Conservation (phyloP, 2,888 invertebrate genomes). For the Agonopterix heracliana region DNA sequence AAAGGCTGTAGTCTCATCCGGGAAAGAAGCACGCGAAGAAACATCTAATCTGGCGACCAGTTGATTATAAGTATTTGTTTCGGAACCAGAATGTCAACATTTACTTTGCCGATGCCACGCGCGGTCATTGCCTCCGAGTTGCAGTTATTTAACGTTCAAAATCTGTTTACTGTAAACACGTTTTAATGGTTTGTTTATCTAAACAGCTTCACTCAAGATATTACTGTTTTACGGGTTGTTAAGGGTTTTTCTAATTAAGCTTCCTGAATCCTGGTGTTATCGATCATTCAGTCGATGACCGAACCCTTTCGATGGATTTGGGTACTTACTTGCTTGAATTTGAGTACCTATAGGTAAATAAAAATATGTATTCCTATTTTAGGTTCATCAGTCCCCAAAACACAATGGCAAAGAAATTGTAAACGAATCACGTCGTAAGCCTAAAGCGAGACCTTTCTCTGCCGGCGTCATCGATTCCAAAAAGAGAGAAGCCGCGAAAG, state of each 20-base stretch:
- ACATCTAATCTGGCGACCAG: background rate
- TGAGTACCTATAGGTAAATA: background rate
- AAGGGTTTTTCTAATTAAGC: background rate
- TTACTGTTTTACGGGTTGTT: background rate
- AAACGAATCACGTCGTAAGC: constrained; percentile 51
- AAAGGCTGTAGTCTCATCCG: too few species aligned
- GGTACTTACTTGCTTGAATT: background rate
- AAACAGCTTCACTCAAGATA: constrained; percentile 6
- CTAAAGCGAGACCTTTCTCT: constrained; percentile 62
- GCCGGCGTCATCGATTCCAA: constrained; percentile 65
- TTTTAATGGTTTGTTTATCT: constrained; percentile 48
- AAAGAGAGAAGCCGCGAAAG: constrained; percentile 65
- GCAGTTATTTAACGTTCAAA: constrained; percentile 68
- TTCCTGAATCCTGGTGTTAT: background rate
- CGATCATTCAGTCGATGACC: background rate
- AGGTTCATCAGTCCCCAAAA: constrained; percentile 47
- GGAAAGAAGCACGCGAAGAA: too few species aligned
- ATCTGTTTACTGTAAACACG: constrained; percentile 53
- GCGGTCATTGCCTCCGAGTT: constrained; percentile 68
- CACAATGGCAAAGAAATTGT: constrained; percentile 47
- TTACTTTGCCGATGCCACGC: constrained; percentile 33
- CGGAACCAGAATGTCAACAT: constrained; percentile 63
- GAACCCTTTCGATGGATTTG: background rate
- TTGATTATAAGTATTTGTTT: constrained; percentile 32
- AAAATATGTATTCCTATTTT: constrained; percentile 11